Base-by-base conservation (phyloP, 2,797 vertebrate genomes). In the Eulemur albifrons region DNA sequence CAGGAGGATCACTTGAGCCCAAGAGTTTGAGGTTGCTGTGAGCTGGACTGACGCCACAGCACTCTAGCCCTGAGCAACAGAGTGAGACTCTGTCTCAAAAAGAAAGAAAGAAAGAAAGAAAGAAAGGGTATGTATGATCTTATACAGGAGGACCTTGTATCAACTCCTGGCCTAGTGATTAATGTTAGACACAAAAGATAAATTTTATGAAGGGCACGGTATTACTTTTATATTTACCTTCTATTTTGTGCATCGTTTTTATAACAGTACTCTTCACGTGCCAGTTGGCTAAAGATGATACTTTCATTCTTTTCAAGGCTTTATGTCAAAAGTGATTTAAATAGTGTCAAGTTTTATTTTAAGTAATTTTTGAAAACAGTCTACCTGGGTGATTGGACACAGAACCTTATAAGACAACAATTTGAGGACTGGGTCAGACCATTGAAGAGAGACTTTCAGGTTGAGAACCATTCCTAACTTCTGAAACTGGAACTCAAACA, bases 221-320 rank as follows among this genome's bases (percentile, higher is more conserved):
- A 82, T 86, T 79, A 59, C 59, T 59, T 81, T 88, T 54, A 67
- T n/a, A 27, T 12, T 63, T 43, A 30, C 82, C 84, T 94, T 69
- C n/a, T 70, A 32, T 61, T 90, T 72, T 32, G 20, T 69, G 21
- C 40, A 35, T 76, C 5, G 0, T 93, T 90, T 97, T 92, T 48
- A 5, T 72, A n/a, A 50, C 9, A 52, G 45, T 5, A 38, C 11
- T 81, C 32, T 67, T 76, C 48, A 30, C 65, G n/a, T 61, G 75
- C 65, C 38, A 25, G 23, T 80, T 65, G 5, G 20, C 70, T 92
- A 27, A 90, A 75, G 48, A 54, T 7, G 21, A 18, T 52, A n/a
- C 40, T 76, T 92, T 75, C 43, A 27, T 96, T 94, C 77, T 94
- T 95, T 90, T 72, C 45, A 69, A 59, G 83, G 35, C 43, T 45